Conservation (phyloP, 2,888 invertebrate species). For the Tetheella fluctuosa region DNA sequence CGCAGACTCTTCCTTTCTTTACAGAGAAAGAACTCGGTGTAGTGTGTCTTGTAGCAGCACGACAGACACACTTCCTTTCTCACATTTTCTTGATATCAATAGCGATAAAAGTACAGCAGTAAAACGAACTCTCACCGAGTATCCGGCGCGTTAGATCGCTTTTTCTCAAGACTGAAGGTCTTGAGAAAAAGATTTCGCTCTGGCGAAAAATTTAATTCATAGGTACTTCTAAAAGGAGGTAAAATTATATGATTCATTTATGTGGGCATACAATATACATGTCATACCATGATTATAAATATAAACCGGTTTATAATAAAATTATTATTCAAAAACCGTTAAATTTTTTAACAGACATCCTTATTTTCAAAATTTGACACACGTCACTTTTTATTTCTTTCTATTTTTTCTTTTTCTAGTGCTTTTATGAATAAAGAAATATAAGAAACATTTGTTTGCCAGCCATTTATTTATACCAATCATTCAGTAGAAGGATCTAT, state of each 20-base stretch:
- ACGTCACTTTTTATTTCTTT: slow-evolving; percentile 19
- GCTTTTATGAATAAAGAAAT: slow-evolving; percentile 11
- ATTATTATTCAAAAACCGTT: not conserved
- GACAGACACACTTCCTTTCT: slow-evolving; percentile 82
- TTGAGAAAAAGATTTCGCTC: slow-evolving; percentile 61
- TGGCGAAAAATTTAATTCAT: slow-evolving; percentile 47
- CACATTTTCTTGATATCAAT: slow-evolving; percentile 81
- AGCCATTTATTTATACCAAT: slow-evolving; percentile 2
- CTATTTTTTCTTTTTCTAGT: slow-evolving; percentile 31
- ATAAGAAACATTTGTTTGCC: not conserved
- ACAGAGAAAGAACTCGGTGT: slow-evolving; percentile 70
- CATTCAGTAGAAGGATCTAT: not conserved
- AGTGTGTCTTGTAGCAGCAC: slow-evolving; percentile 70
- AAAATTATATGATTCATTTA: not conserved
- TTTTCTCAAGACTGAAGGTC: too few relatives aligned
- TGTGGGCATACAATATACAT: not conserved
- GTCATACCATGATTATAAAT: not conserved
- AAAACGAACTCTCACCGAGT: slow-evolving; percentile 69
- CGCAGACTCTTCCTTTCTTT: slow-evolving; percentile 65
- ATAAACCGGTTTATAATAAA: not conserved
- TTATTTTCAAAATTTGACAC: slow-evolving; percentile 53
- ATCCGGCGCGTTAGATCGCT: slow-evolving; percentile 58
- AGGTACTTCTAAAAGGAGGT: not conserved
- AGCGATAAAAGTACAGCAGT: slow-evolving; percentile 68
- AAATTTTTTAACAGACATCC: slow-evolving; percentile 44